These are phyloP conservation scores for Aleadryas rufinucha DNA, from an alignment of 2,113 vertebrate genomes.

Conservation along the genomic window DNA sequence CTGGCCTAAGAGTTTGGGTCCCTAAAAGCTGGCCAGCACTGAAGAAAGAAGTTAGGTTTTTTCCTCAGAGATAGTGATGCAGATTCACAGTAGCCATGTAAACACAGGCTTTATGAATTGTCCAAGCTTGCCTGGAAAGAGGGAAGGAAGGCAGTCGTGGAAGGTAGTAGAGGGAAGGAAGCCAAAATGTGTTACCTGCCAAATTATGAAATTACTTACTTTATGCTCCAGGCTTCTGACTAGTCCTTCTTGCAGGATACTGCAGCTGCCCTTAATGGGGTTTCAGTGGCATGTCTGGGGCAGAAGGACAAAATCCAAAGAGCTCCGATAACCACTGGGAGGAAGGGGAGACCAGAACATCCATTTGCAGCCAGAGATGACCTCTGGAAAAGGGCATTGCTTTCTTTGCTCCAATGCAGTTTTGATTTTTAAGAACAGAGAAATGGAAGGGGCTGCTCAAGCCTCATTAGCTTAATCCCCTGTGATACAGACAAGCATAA, in stretches of 20 bases:
- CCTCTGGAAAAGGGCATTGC: background rate
- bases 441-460: background rate
- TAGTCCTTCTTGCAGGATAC: background rate
- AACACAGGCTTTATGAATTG: background rate
- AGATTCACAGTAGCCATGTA: background rate
- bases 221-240: background rate
- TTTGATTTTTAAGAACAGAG: background rate
- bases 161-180: background rate
- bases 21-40: background rate
- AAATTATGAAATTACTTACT: background rate
- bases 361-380: background rate
- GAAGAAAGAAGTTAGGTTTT: background rate
- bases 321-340: background rate
- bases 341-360: background rate
- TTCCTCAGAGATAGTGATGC: background rate
- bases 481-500: background rate
- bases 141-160: background rate
- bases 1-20: background rate
- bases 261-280: background rate
- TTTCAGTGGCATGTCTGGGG: background rate
- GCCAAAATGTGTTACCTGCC: background rate
- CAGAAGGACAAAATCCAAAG: background rate
- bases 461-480: background rate
- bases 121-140: background rate
- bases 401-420: background rate